These are phyloP conservation scores for Pollenia labialis DNA, from an alignment of 2,888 invertebrate species.

Conservation along the genomic window DNA sequence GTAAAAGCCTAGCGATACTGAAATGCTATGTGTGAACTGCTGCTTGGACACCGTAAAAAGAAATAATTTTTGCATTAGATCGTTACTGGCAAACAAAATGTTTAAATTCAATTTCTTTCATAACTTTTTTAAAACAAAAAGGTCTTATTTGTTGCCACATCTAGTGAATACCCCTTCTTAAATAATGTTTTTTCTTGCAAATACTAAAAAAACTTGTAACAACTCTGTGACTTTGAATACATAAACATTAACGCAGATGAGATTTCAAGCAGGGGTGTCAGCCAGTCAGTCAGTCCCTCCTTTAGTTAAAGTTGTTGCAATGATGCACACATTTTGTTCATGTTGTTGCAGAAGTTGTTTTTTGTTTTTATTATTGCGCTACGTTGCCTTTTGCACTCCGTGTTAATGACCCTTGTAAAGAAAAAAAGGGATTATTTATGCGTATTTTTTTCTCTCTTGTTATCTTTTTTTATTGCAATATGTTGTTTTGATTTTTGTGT, in stretches of 20 bases:
- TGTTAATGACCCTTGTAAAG: slow-evolving; percentile 70
- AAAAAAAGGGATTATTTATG: slow-evolving; percentile 64
- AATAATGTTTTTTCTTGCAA: background rate
- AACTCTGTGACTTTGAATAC: slow-evolving; percentile 42
- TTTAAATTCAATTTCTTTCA: too few relatives aligned
- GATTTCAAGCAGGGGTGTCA: slow-evolving; percentile 45
- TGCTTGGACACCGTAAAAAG: too few relatives aligned
- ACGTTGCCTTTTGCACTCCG: slow-evolving; percentile 67
- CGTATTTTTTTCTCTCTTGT: slow-evolving; percentile 12
- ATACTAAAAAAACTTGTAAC: slow-evolving; percentile 31
- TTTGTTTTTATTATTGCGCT: slow-evolving; percentile 48
- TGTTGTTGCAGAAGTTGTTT: slow-evolving; percentile 55
- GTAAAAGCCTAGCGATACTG: too few relatives aligned
- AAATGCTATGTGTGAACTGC: too few relatives aligned
- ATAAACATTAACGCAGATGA: slow-evolving; percentile 11
- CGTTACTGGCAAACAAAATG: too few relatives aligned
- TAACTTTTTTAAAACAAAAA: too few relatives aligned
- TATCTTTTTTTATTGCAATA: slow-evolving; percentile 53
- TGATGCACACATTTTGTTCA: slow-evolving; percentile 11
- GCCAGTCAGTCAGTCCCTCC: background rate
- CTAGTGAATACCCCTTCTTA: slow-evolving; percentile 3
- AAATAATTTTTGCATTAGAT: too few relatives aligned
- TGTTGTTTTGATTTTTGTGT: slow-evolving; percentile 47
- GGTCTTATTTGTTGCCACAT: background rate
- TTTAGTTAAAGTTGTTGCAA: slow-evolving; percentile 32